Conservation (phyloP, 2,797 vertebrate genomes). For the Pipistrellus pipistrellus region DNA sequence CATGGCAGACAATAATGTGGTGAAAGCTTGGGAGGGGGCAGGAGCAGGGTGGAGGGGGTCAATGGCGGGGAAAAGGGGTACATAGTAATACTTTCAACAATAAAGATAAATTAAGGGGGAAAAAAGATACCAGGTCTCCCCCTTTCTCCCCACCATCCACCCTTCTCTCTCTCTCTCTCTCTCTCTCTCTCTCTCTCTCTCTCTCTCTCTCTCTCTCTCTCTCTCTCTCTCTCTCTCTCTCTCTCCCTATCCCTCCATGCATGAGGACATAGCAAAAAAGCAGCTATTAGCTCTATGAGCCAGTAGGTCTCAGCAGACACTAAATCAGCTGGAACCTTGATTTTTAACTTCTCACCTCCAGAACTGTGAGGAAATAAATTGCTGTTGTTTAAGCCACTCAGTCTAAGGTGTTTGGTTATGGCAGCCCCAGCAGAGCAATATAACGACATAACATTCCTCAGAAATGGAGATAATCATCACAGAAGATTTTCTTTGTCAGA, state of each 20-base stretch:
- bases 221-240: too few species aligned
- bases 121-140: too few species aligned
- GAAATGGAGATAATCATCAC: not conserved
- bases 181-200: too few species aligned
- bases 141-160: too few species aligned
- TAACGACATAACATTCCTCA: not conserved
- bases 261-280: not conserved
- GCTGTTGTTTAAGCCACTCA: not conserved
- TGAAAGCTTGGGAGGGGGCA: too few species aligned
- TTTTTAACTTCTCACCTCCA: not conserved
- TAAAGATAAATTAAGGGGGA: too few species aligned
- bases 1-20: too few species aligned
- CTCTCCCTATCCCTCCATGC: not conserved
- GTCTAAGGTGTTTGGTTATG: not conserved
- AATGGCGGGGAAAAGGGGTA: too few species aligned
- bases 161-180: too few species aligned
- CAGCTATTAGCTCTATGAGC: not conserved
- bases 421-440: not conserved
- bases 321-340: not conserved
- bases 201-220: too few species aligned
- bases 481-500: not conserved
- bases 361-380: not conserved
- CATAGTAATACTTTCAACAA: too few species aligned
- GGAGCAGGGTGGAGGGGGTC: too few species aligned
- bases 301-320: not conserved